A percentile compares a stretch with the other conserved stretches of the same genome.
These are phyloP conservation scores for Nematostella vectensis DNA, from an alignment of 92 coral and sea anemone genomes.

Conservation along the genomic window DNA sequence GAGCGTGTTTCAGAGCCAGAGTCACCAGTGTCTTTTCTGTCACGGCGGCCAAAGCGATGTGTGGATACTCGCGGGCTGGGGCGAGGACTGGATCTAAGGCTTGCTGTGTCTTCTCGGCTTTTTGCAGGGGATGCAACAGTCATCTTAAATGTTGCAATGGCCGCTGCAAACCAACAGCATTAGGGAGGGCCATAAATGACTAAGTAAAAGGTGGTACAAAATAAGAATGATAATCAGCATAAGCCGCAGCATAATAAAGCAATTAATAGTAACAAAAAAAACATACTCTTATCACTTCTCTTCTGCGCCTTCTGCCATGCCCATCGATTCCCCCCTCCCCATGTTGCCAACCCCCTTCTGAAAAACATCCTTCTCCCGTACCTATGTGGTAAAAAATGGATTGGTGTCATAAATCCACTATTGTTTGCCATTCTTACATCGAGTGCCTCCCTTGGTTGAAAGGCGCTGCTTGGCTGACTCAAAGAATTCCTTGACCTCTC, in stretches of 20 bases:
- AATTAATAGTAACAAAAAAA: too few species aligned
- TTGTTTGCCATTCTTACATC: constrained; percentile 45
- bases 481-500: constrained; percentile 87
- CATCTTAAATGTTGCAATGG: constrained; percentile 67
- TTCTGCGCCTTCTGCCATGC: too few species aligned
- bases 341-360: too few species aligned
- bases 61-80: constrained; percentile 54
- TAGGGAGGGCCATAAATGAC: not conserved
- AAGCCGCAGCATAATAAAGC: too few species aligned
- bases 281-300: too few species aligned
- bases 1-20: constrained; percentile 69
- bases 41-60: constrained; percentile 21
- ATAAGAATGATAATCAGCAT: too few species aligned
- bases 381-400: too few species aligned
- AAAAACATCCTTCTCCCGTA: too few species aligned
- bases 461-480: constrained; percentile 82
- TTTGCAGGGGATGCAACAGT: constrained; percentile 51
- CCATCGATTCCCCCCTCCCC: too few species aligned
- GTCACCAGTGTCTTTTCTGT: constrained; percentile 52
- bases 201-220: too few species aligned
- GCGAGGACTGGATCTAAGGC: constrained; percentile 65
- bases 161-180: not conserved
- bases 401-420: too few species aligned
- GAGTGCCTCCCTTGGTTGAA: constrained; percentile 46
- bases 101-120: constrained; percentile 47